Base-by-base conservation (phyloP, 2,797 vertebrate species). In the Coregonus suidteri region DNA sequence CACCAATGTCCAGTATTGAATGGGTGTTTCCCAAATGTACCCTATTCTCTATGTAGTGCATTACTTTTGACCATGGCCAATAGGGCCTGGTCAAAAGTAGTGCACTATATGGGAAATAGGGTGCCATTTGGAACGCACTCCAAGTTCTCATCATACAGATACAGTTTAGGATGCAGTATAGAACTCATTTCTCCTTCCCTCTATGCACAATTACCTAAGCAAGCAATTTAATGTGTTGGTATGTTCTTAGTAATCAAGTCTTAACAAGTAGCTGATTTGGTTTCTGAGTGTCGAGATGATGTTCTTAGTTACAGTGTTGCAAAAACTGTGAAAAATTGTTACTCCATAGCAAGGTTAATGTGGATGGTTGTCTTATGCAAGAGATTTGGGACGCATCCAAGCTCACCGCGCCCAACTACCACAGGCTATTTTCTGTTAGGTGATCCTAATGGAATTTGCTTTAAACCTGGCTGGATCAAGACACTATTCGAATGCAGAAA, bases 371-470 rank as follows among this genome's bases (percentile, higher is more conserved):
- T 18, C 54, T 59, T 59, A 6, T 59, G 6, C 54, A 20, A 41
- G 75, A 54, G 70, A 73, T 79, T 83, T 35, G 83, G 80, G 84
- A 64, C 11, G 73, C 65, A 54, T 75, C 76, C 75, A 83, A 83
- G 66, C 77, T 75, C 59, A 73, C 37, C 30, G 71, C 62, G n/a
- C 66, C 59, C 59, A 53, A 67, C 71, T 76, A 53, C 73, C 34
- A n/a, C 73, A 4, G 6, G 47, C 54, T 81, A 77, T 74, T 81
- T 54, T 82, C 56, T 83, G 82, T 85, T 82, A 91, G 81, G 71
- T 81, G 35, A 92, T 78, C 82, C 82, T 85, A 74, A 88, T 83
- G 76, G 78, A 76, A 74, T 75, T 75, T 54, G 69, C 59, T 78
- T 74, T 81, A 73, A 56, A 79, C 65, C 53, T 79, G 75, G 72